Conservation (phyloP, 2,797 vertebrate genomes). For the Hypotaenidia okinawae region DNA sequence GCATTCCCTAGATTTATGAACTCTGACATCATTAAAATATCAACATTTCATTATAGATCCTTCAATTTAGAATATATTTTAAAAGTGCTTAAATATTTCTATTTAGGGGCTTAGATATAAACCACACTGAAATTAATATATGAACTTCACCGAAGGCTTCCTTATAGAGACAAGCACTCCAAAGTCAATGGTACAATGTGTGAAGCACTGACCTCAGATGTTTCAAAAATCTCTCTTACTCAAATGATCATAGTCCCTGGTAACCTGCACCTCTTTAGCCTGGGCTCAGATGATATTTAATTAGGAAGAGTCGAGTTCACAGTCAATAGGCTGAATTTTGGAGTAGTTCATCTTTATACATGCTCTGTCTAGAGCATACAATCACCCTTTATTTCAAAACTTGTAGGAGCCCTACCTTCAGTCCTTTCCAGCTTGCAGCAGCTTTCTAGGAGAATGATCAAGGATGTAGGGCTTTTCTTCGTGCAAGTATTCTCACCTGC, state of each 20-base stretch:
- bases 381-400: neutral
- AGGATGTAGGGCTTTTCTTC: neutral
- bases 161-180: neutral
- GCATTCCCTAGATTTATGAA: slow-evolving; percentile 44
- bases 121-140: neutral
- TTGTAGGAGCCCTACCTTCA: neutral
- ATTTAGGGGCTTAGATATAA: neutral
- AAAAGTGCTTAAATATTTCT: slow-evolving; percentile 22
- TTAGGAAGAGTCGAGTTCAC: neutral
- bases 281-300: neutral
- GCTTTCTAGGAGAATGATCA: neutral
- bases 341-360: neutral
- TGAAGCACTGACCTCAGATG: neutral
- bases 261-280: neutral
- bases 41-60: slow-evolving; percentile 41
- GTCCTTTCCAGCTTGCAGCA: neutral
- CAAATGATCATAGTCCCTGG: neutral
- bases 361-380: fast-evolving
- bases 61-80: slow-evolving; percentile 21
- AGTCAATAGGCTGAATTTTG: neutral
- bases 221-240: neutral
- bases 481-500: neutral
- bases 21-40: slow-evolving; percentile 47
- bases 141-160: neutral
- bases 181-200: neutral